Evolutionary conservation across 2,113 vertebrate species (phyloP).

Genomic region (Micromys minutus): DNA sequence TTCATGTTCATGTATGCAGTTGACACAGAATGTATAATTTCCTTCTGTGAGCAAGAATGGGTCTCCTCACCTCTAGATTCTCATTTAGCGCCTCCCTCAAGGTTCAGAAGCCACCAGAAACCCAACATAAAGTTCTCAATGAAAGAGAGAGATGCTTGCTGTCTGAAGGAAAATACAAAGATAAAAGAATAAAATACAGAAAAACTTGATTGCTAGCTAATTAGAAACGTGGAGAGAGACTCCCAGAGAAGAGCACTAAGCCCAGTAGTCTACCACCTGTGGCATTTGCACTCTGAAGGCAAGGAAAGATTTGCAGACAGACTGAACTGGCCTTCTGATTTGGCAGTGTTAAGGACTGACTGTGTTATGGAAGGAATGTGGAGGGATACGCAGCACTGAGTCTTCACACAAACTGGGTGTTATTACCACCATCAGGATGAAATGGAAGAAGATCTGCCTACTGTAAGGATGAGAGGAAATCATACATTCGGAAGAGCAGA

Average conservation of each 20-base stretch:
- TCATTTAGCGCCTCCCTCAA: not conserved
- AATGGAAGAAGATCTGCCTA: not conserved
- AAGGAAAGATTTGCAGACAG: conserved; percentile 26
- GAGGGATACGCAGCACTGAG: not conserved
- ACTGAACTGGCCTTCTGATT: conserved; percentile 11
- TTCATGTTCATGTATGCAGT: not conserved
- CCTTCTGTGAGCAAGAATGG: not conserved
- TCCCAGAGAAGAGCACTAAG: conserved; percentile 4
- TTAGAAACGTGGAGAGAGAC: not conserved
- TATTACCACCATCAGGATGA: not conserved
- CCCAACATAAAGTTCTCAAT: conserved; percentile 11
- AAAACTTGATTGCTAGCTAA: not conserved
- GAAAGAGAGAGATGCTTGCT: not conserved
- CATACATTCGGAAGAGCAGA: conserved; percentile 9
- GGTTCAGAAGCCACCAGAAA: not conserved
- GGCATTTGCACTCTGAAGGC: not conserved
- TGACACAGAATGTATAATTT: conserved; percentile 9
- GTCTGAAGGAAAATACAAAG: not conserved
- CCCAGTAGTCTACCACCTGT: conserved; percentile 13
- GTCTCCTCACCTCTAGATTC: not conserved
- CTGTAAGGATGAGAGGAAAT: not conserved
- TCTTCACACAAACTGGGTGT: not conserved
- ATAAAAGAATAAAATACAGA: conserved; percentile 6
- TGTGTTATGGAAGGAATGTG: conserved; percentile 6
- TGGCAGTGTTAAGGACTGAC: not conserved